Conservation (phyloP, 2,797 vertebrate genomes). For the Anguilla anguilla region DNA sequence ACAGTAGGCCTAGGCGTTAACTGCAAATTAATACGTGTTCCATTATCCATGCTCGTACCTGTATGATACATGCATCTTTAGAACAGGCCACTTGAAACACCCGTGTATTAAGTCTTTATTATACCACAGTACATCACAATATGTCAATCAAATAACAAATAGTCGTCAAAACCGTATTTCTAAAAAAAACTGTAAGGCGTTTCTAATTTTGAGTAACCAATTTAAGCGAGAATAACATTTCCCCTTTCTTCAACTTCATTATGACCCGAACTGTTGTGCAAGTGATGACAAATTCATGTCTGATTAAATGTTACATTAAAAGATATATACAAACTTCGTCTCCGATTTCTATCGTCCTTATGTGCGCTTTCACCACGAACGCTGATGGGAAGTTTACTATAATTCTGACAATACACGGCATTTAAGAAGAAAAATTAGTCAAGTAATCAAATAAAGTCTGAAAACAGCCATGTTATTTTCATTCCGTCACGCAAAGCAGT, state of each 20-base stretch:
- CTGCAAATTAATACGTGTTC: not conserved
- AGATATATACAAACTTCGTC: not conserved
- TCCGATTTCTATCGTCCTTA: not conserved
- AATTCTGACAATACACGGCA: not conserved
- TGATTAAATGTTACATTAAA: not conserved
- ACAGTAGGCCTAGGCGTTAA: not conserved
- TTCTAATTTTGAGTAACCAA: not conserved
- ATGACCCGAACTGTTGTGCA: not conserved
- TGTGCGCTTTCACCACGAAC: not conserved
- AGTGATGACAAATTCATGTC: not conserved
- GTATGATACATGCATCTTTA: not conserved
- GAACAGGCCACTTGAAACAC: not conserved
- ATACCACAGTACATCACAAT: not conserved
- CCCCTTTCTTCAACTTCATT: not conserved
- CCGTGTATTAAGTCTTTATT: not conserved
- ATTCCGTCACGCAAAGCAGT: not conserved
- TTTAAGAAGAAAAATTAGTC: not conserved
- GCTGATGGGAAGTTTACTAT: not conserved
- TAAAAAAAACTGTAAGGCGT: not conserved
- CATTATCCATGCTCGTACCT: not conserved
- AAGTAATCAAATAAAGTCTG: not conserved
- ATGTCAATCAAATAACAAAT: not conserved
- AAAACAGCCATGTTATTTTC: not conserved
- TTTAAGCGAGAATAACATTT: not conserved
- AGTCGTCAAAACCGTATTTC: not conserved